Evolutionary conservation across 2,797 vertebrate species (phyloP), one percentile per base, ranked within the genome.

Genomic region (Limnodromus scolopaceus): DNA sequence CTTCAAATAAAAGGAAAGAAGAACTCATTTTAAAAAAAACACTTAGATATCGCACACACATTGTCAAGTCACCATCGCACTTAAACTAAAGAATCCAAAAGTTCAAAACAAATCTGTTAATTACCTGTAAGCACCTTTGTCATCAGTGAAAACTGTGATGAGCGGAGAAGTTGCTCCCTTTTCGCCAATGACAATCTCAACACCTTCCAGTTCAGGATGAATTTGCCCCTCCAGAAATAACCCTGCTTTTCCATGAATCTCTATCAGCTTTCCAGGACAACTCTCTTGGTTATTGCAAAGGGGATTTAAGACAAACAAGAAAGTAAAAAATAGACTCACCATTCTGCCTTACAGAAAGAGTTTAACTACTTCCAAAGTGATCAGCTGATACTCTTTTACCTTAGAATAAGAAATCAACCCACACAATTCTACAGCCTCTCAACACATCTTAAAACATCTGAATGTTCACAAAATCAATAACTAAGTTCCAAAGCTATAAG

Each of bases 211-310:
- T 84, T 98, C 98, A 3, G 99, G 99, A 30, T 99, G 98, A 93
- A 99, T 99, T 66, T 86, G 98, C 14, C 99, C 99, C 95, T 99
- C 98, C 72, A 99, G 97, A 96, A 99, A 99, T 32, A 99, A 98
- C 28, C 99, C 99, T 4, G 99, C 99, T 72, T 99, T 99, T 39
- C 99, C 99, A 0, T 97, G 94, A 76, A 99, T 99, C 97, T 99
- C 99, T 71, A 99, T 99, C 97, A 99, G 97, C 69, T 99, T 99
- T 71, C 99, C 99, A 2, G 99, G 99, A 93, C 99, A 99, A 46
- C 98, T 99, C 93, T 99, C 99, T 99, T 95, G 43, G 41, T 74
- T 38, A 30, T 94, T 30, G 48, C 95, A 63, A 64, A 83, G 36
- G 36, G 39, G 41, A 93, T 96, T 96, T 53, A 94, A 95, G 78